Base-by-base conservation (phyloP, 2,113 vertebrate species). In the Sitta europaea region DNA sequence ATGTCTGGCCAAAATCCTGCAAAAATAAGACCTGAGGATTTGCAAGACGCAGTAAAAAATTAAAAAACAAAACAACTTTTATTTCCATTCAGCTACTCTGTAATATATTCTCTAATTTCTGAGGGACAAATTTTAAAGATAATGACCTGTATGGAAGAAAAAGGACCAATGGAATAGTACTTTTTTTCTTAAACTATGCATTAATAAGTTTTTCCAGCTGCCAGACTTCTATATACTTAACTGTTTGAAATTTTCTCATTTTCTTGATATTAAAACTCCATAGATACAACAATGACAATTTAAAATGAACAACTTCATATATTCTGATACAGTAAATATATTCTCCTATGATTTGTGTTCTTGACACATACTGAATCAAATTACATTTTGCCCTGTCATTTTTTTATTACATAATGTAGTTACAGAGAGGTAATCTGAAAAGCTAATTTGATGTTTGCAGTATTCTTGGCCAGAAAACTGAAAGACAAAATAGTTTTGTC, bases 101-200 rank as follows among this genome's bases (percentile, higher is more conserved):
- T 83, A 75, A 87, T 31, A 84, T 15, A 62, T 43, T 77, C 11
- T 79, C 23, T 70, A 47, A 47, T 3, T 67, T 92, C 47, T 85
- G 53, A 87, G 51, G 70, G 23, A 24, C 19, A 88, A 68, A 54
- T 42, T 35, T 65, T 43, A 90, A 51, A 70, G 13, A 25, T 54
- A 91, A 61, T 68, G 18, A 78, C 3, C 0, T 47, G 3, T 22
- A 59, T 10, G 3, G 18, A 76, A 13, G 33, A 47, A 27, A 48
- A 55, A 1, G 0, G 7, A 59, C 7, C 3, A 51, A 28, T 9
- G 3, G 6, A 43, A 77, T 58, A 19, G 5, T 2, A 16, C 0
- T 3, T 3, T 62, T 7, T 43, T 51, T 76, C 29, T 68, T 73
- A 55, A 71, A 33, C 6, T 40, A 55, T 48, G 4, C 22, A 73